Evolutionary conservation across 2,797 vertebrate species (phyloP).

Genomic region (Amniataba percoides): DNA sequence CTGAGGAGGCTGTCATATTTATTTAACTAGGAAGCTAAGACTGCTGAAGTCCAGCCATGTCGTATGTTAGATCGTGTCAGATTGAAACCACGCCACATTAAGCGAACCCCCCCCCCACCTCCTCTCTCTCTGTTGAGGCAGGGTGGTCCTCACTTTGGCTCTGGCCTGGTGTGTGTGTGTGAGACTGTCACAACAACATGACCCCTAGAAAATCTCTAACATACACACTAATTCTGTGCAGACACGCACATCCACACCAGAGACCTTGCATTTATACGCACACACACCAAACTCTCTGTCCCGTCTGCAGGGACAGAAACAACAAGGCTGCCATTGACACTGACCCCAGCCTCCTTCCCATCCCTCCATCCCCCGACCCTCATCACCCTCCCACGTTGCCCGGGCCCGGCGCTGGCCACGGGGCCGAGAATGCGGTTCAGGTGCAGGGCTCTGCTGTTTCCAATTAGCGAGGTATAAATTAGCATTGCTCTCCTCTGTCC

Average conservation of each 20-base stretch:
- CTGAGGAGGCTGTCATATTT: conserved; percentile 77
- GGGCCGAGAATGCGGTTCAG: conserved; percentile 83
- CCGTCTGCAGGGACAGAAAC: conserved; percentile 70
- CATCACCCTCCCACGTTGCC: conserved; percentile 80
- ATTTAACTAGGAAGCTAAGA: conserved; percentile 78
- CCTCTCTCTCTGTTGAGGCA: conserved; percentile 63
- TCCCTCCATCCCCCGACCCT: conserved; percentile 61
- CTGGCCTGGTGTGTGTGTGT: conserved; percentile 41
- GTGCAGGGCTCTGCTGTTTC: conserved; percentile 86
- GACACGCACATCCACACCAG: conserved; percentile 46
- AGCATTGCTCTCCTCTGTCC: conserved; percentile 78
- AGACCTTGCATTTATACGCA: conserved; percentile 29
- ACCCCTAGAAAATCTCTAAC: conserved; percentile 70
- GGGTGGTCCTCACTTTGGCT: conserved; percentile 81
- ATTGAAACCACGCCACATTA: conserved; percentile 77
- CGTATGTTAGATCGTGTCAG: conserved; percentile 73
- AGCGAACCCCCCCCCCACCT: conserved; percentile 22
- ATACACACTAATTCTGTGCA: conserved; percentile 68
- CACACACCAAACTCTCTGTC: conserved; percentile 45
- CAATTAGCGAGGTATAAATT: conserved; percentile 88
- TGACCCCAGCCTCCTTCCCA: conserved; percentile 71
- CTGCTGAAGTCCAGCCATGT: conserved; percentile 69
- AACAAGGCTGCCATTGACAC: conserved; percentile 86
- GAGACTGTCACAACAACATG: conserved; percentile 81
- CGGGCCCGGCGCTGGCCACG: conserved; percentile 43